phyloP scores from a whole-genome alignment of 2,888 invertebrate species.

The Melikaiella ostensackeni region DNA sequence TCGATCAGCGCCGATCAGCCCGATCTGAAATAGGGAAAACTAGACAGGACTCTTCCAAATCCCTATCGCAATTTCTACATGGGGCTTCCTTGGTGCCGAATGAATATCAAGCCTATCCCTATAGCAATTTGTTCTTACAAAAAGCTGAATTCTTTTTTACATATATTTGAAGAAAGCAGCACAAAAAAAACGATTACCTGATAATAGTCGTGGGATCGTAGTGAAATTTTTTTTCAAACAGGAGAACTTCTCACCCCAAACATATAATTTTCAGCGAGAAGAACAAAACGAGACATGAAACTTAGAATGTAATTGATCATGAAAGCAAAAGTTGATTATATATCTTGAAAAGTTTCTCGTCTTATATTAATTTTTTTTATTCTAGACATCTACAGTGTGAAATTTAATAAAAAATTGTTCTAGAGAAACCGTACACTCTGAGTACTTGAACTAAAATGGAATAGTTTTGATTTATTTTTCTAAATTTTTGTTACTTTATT shows the following conservation, averaged over 20 bases:
- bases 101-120: too few species aligned
- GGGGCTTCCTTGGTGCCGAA: too few species aligned
- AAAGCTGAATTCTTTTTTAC: neutral
- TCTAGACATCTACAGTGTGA: too few species aligned
- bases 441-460: neutral
- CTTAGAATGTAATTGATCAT: neutral
- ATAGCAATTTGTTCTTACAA: neutral
- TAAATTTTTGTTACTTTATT: neutral
- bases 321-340: neutral
- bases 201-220: conserved; percentile 8
- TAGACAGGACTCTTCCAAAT: too few species aligned
- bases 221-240: neutral
- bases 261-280: conserved; percentile 24
- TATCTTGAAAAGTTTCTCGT: too few species aligned
- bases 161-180: neutral
- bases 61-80: too few species aligned
- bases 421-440: neutral
- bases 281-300: neutral
- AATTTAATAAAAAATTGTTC: neutral
- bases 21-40: too few species aligned
- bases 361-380: too few species aligned
- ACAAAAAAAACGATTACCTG: neutral
- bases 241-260: neutral
- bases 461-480: neutral
- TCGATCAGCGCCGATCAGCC: too few species aligned